Conservation (phyloP, 2,888 invertebrate genomes). For the Ditula angustiorana region DNA sequence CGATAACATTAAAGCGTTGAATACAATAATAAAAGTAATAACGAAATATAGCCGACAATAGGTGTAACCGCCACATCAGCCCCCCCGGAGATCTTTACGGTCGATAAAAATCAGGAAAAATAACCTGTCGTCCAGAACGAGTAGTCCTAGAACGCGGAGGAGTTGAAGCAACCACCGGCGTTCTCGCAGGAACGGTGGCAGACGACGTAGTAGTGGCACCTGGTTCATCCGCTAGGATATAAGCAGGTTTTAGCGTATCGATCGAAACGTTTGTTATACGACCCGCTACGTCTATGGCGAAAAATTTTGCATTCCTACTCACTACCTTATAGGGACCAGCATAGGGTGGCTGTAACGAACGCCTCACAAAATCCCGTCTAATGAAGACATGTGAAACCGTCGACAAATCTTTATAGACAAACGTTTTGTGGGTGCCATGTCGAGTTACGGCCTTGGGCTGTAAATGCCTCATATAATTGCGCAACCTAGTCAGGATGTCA, state of each 20-base stretch:
- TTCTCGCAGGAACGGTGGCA: neutral
- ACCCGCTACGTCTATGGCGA: neutral
- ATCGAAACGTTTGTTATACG: neutral
- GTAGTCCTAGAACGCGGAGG: neutral
- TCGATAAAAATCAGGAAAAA: neutral
- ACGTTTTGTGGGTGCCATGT: neutral
- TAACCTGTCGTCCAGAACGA: neutral
- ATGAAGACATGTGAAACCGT: neutral
- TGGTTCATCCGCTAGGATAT: neutral
- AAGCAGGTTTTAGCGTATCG: neutral
- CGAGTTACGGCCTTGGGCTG: neutral
- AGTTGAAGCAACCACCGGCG: neutral
- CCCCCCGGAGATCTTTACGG: neutral
- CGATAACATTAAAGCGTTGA: too few relatives aligned
- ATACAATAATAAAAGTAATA: too few relatives aligned
- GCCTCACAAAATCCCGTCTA: neutral
- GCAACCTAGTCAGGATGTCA: neutral
- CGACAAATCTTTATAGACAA: neutral
- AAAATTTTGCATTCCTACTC: neutral
- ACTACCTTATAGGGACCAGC: neutral
- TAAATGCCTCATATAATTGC: neutral
- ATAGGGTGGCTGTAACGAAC: neutral
- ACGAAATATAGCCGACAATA: too few relatives aligned
- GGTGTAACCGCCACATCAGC: neutral
- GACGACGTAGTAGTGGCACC: neutral